Percentiles rank a stretch among this genome's conserved stretches.
These are phyloP conservation scores for Apis cerana DNA, from an alignment of 1,140 invertebrate genomes.

Conservation along the genomic window DNA sequence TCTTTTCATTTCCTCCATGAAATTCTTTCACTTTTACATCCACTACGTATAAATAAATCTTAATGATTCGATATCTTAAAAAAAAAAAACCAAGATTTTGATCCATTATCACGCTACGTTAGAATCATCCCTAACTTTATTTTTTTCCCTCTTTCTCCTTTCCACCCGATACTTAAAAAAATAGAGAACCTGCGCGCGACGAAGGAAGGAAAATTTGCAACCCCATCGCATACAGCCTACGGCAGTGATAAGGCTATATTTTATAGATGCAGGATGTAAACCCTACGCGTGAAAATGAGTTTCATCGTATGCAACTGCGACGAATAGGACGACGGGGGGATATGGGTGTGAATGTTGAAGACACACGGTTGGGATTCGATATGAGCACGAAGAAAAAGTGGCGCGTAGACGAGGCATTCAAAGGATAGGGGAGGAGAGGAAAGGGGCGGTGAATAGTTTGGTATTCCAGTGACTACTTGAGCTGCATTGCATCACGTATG, in stretches of 20 bases:
- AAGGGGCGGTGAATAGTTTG: slow-evolving; percentile 60
- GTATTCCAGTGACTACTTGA: slow-evolving; percentile 71
- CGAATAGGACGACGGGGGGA: not conserved
- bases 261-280: slow-evolving; percentile 72
- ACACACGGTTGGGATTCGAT: slow-evolving; percentile 54
- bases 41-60: no score
- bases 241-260: slow-evolving; percentile 48
- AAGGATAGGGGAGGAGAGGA: not conserved
- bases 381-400: slow-evolving; percentile 54
- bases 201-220: slow-evolving; percentile 8
- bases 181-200: not conserved
- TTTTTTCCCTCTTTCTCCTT: no score
- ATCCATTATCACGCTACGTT: no score
- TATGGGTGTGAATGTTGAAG: slow-evolving; percentile 22
- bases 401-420: slow-evolving; percentile 28
- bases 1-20: no score
- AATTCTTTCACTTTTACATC: no score
- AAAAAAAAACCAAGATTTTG: no score
- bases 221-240: not conserved
- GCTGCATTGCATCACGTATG: slow-evolving; percentile 76
- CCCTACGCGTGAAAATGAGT: slow-evolving; percentile 72
- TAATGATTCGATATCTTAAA: no score
- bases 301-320: slow-evolving; percentile 66
- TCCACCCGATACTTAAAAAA: not conserved
- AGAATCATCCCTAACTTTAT: no score